Evolutionary conservation across 2,113 vertebrate species (phyloP), one percentile per base, ranked within the genome.

Genomic region (Gasterosteus nipponicus): DNA sequence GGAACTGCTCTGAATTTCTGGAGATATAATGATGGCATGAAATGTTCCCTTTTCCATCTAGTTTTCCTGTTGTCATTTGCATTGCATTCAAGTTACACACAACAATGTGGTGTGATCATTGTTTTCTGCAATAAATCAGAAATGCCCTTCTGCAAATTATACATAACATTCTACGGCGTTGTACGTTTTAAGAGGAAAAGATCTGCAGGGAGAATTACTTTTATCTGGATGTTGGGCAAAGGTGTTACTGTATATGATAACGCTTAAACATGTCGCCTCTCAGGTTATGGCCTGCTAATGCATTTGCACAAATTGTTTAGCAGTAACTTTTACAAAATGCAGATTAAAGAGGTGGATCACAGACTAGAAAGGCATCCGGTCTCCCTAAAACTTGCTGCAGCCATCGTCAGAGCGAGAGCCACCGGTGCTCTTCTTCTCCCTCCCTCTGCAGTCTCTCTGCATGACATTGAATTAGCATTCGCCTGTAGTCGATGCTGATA

Each of bases 391-490:
- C 46, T 60, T 81, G 62, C 60, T 47, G 60, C 10, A 75, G 71
- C 63, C 18, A 22, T 54, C 74, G 81, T 77, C 80, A 59, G 65
- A 76, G 26, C 22, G 59, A 54, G 58, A 75, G 47, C 54, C 12
- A 19, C 26, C 2, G 70, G 76, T 26, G 69, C 72, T 80, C 75
- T 71, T 41, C 16, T 71, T 61, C 62, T 76, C 73, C 75, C 35
- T 38, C 35, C 35, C 31, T 72, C 63, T 78, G 78, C 83, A 81
- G 73, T 69, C 75, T 60, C 58, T 67, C 83, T 56, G 83, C 72
- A 44, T 77, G 84, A 82, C 84, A 82, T 44, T 87, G 86, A 88
- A 90, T 93, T 90, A 91, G 86, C 86, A 90, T 91, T 80, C 58
- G 42, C 72, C 88, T 86, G 86, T 80, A 83, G 92, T 86, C 77